A percentile compares a stretch with the other conserved stretches of the same genome.
phyloP scores from a whole-genome alignment of 2,113 vertebrate species.

The Picathartes gymnocephalus region DNA sequence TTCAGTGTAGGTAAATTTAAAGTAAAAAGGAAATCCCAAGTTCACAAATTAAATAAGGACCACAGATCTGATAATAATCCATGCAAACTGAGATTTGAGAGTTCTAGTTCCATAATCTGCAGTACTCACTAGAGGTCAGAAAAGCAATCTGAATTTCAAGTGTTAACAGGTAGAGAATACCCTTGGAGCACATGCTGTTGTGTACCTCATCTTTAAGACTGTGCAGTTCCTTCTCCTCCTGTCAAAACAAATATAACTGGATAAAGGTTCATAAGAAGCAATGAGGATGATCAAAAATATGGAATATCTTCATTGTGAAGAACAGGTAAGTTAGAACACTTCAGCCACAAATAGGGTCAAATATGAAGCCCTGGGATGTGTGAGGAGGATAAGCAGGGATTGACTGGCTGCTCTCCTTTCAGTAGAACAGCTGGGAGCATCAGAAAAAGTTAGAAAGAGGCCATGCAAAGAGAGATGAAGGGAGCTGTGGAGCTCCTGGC shows the following conservation, averaged over 20 bases:
- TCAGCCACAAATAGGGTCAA: not conserved
- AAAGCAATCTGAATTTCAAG: not conserved
- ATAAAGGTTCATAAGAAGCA: not conserved
- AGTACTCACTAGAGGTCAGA: not conserved
- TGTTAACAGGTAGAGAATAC: not conserved
- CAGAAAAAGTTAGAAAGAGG: not conserved
- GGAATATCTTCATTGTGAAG: not conserved
- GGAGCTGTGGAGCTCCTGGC: not conserved
- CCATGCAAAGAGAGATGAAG: not conserved
- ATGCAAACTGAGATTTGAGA: not conserved
- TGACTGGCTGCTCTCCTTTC: not conserved
- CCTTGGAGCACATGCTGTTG: not conserved
- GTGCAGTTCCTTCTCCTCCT: not conserved
- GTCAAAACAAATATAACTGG: not conserved
- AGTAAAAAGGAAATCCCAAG: not conserved
- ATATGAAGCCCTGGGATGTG: not conserved
- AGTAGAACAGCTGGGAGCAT: not conserved
- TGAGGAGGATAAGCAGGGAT: not conserved
- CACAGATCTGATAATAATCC: not conserved
- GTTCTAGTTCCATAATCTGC: not conserved
- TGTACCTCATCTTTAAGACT: not conserved
- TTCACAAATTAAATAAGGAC: not conserved
- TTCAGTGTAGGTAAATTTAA: not conserved
- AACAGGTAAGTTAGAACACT: not conserved
- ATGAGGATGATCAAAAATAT: not conserved